Base-by-base conservation (phyloP, 2,888 invertebrate genomes). In the Scotopteryx bipunctaria region DNA sequence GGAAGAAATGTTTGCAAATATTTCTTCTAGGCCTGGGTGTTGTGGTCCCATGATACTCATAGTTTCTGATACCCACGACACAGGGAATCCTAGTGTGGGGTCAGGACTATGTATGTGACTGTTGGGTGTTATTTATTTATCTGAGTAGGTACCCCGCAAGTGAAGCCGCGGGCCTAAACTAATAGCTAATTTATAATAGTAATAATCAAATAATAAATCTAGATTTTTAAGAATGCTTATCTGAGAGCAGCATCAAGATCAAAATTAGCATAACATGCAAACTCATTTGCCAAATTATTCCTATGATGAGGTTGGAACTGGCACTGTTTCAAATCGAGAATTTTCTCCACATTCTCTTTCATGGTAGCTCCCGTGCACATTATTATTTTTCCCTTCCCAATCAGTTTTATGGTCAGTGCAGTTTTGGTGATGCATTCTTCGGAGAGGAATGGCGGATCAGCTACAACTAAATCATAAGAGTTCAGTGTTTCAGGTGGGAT, bases 361-460 rank as follows among this genome's bases (percentile, higher is more conserved):
- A 97, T 97, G 0, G 95, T 86, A 31, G 95, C 94, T 5, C 97
- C 98, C 37, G 98, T 98, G 71, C 98, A 98, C 4, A 99, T 88
- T 1, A 98, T 92, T 17, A 98, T 93, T 75, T 95, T 95, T 5
- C 92, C 91, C 74, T 94, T 95, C 0, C 93, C 83, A 43, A 99
- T 78, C 64, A 93, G 92, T 63, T 93, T 94, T 1, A 98, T 93
- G 0, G 97, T 97, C 50, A 93, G 84, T 0, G 96, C 92, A 0
- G 95, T 95, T 88, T 98, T 98, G 0, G 93, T 92, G 37, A 98
- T 91, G 81, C 99, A 99, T 77, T 98, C 98, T 64, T 97, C 95
- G 0, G 98, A 95, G 1, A 99, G 90, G 83, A 98, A 99, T 0
- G 99, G 99, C 0, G 99, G 99, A 86, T 99, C 99, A 0, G 95